These are phyloP conservation scores for Lysandra bellargus DNA, from an alignment of 2,888 invertebrate species.

Conservation along the genomic window DNA sequence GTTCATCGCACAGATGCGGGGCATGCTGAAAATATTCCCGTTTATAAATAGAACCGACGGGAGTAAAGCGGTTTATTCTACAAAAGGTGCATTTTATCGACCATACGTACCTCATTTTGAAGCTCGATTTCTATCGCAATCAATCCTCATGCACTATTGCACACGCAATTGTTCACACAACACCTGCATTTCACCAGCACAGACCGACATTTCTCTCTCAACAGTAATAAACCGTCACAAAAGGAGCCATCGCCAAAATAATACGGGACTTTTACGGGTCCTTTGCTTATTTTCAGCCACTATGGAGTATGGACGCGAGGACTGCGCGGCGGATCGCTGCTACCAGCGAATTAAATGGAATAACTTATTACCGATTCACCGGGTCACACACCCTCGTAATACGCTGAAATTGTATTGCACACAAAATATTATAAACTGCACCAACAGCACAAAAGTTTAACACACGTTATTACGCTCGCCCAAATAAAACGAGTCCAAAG, in stretches of 20 bases:
- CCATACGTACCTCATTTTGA: slow-evolving; percentile 77
- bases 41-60: slow-evolving; percentile 66
- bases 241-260: slow-evolving; percentile 74
- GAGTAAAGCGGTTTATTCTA: slow-evolving; percentile 72
- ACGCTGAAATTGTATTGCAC: slow-evolving; percentile 38
- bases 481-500: slow-evolving; percentile 38
- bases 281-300: slow-evolving; percentile 66
- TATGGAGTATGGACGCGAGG: slow-evolving; percentile 67
- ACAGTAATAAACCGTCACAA: slow-evolving; percentile 60
- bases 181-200: slow-evolving; percentile 74
- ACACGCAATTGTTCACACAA: slow-evolving; percentile 77
- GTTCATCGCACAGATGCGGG: slow-evolving; percentile 51
- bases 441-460: slow-evolving; percentile 41
- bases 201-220: slow-evolving; percentile 65
- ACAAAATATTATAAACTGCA: slow-evolving; percentile 37
- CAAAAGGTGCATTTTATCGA: slow-evolving; percentile 70
- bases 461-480: slow-evolving; percentile 40
- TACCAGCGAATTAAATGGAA: slow-evolving; percentile 46
- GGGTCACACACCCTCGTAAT: slow-evolving; percentile 41
- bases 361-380: slow-evolving; percentile 40
- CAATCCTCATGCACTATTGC: slow-evolving; percentile 76
- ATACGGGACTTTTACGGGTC: slow-evolving; percentile 60
- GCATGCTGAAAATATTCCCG: slow-evolving; percentile 55
- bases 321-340: slow-evolving; percentile 52
- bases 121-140: slow-evolving; percentile 70